Base-by-base conservation (phyloP, 2,888 invertebrate genomes). In the Salpingus planirostris region DNA sequence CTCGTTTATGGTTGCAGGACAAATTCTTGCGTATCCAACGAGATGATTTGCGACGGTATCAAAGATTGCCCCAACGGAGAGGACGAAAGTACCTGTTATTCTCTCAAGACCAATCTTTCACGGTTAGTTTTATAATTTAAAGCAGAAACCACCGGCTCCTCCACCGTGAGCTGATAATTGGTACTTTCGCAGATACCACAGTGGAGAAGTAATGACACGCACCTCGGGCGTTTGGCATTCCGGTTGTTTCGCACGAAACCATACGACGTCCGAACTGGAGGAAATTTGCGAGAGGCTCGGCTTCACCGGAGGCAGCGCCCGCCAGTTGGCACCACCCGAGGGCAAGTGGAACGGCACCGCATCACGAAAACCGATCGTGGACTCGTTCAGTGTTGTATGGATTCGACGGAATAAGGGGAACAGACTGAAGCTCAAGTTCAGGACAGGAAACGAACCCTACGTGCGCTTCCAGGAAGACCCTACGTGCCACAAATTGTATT, bases 31-130 rank as follows among this genome's bases (percentile, higher is more conserved):
- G 70, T 88, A 24, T 73, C 85, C 0, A 66, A 66, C 13, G 85
- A 86, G 43, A 75, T 81, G 63, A 73, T 86, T 1, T 88, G 88
- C 54, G 88, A 88, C 53, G 80, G 78, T n/a, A 60, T 73, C 4
- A 48, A 57, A 0, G 87, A 89, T 52, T 89, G 88, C 56, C 76
- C 78, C 0, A 67, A 75, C 35, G 78, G 78, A 3, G 80, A 82
- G 43, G 88, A 89, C 50, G 88, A 88, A 55, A 55, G 55, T 4
- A 59, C 64, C 3, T 88, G 88, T 52, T 67, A 71, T 29, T 75
- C 63, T 7, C 52, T 78, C 21, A 64, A 13, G 18, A 18, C 18
- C 5, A 6, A 5, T 18, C 18, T 8, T 18, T 5, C 18, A 6
- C 5, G 18, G 18, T 18, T 18, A 18, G 18, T 18, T 18, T 18